Evolutionary conservation across 2,888 invertebrate genomes (phyloP).

Genomic region (Gortyna flavago): DNA sequence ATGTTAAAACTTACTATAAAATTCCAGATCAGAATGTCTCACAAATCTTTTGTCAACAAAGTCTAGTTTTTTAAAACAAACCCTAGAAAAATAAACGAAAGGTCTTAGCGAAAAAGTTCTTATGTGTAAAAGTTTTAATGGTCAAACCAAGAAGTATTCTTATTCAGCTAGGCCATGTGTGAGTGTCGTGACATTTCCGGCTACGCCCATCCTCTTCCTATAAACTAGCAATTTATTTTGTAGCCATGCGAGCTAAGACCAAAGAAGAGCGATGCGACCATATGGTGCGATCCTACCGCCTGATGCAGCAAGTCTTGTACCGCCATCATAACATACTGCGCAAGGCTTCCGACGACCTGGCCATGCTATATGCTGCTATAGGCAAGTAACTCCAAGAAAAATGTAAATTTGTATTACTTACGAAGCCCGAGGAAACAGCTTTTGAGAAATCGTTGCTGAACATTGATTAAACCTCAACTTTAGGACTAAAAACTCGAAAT

Average conservation of each 20-base stretch:
- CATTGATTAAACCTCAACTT: background rate
- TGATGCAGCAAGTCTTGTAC: slow-evolving; percentile 83
- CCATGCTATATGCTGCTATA: slow-evolving; percentile 79
- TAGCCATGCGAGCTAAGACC: slow-evolving; percentile 73
- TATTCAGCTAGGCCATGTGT: background rate
- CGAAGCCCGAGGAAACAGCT: too few relatives aligned
- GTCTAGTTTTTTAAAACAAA: background rate
- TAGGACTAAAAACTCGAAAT: background rate
- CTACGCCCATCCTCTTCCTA: background rate
- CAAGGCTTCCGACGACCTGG: slow-evolving; percentile 77
- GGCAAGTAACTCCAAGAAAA: slow-evolving; percentile 67
- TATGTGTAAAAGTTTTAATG: background rate
- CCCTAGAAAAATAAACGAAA: background rate
- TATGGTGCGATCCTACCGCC: slow-evolving; percentile 71
- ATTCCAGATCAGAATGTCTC: background rate
- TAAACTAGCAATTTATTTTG: slow-evolving; percentile 17
- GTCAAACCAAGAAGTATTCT: background rate
- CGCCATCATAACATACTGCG: slow-evolving; percentile 80
- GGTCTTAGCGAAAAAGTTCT: background rate
- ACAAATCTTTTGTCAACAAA: background rate
- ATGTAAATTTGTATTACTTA: background rate
- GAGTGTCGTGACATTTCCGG: background rate
- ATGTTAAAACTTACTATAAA: background rate
- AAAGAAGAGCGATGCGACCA: slow-evolving; percentile 74
- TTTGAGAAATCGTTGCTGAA: background rate